Evolutionary conservation across 2,888 invertebrate species (phyloP).

Genomic region (Brenthis ino): DNA sequence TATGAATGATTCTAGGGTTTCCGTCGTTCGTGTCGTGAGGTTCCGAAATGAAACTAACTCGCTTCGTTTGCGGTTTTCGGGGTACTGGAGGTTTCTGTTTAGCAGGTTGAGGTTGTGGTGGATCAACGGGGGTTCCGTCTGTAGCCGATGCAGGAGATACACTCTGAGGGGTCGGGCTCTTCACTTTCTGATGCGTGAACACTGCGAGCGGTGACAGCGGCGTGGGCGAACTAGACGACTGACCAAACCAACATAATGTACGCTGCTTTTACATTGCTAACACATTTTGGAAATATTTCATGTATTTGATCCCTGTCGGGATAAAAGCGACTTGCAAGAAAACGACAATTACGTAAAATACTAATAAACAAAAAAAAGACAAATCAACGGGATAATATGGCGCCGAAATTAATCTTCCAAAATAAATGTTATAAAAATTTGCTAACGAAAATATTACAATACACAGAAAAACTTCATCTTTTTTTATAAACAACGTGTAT

Average conservation of each 20-base stretch:
- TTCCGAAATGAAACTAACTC: constrained; percentile 78
- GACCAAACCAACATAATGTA: constrained; percentile 76
- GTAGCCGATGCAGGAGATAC: constrained; percentile 39
- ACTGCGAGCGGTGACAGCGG: constrained; percentile 67
- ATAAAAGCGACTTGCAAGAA: constrained; percentile 73
- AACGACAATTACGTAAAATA: constrained; percentile 50
- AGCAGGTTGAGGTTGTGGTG: constrained; percentile 53
- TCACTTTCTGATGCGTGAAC: constrained; percentile 65
- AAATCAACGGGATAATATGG: constrained; percentile 48
- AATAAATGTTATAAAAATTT: constrained; percentile 72
- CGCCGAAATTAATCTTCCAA: constrained; percentile 75
- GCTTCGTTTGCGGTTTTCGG: constrained; percentile 74
- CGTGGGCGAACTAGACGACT: constrained; percentile 72
- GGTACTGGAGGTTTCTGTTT: constrained; percentile 76
- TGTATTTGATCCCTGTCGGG: constrained; percentile 35
- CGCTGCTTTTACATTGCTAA: constrained; percentile 48
- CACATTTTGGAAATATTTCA: constrained; percentile 10
- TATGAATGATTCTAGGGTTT: constrained; percentile 55
- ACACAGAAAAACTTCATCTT: constrained; percentile 51
- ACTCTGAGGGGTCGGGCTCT: constrained; percentile 52
- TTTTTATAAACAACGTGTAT: constrained; percentile 68
- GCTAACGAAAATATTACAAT: constrained; percentile 52
- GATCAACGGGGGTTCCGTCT: constrained; percentile 55
- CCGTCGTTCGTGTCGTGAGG: constrained; percentile 55
- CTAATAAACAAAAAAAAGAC: constrained; percentile 44